Evolutionary conservation across 2,113 vertebrate genomes (phyloP), one percentile per base, ranked within the genome.

Genomic region (Sander vitreus): DNA sequence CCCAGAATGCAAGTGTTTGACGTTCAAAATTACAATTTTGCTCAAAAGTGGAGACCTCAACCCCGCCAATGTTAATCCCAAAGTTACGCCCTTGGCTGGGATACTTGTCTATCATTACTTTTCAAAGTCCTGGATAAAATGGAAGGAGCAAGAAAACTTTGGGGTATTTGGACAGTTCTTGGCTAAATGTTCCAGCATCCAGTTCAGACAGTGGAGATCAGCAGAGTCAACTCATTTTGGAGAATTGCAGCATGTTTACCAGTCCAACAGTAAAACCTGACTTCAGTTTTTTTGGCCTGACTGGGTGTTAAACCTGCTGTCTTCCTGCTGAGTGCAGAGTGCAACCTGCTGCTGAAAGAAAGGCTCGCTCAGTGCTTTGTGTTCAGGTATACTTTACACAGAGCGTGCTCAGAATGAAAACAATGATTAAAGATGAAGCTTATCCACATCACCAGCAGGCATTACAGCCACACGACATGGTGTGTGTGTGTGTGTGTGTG

Each of bases 371-470:
- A 63, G 85, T 23, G 23, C 73, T 88, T 70, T 80, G 86, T 73
- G 68, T 23, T 77, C 72, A 83, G 81, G 86, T 88, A 71, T 80
- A 33, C 75, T 67, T 83, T 86, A 84, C 80, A 81, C 76, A 58
- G 75, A 81, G 74, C 43, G 59, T 82, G 86, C 67, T 80, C 84
- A 25, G 87, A 89, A 83, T 73, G 71, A 87, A 83, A 89, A 83
- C 76, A 75, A 30, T 62, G 70, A 87, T 83, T 83, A 70, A 58
- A 85, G 83, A 78, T 85, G 80, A 79, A 45, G 77, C 63, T 84
- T 77, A 87, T 91, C 85, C 83, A 65, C 66, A 27, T 13, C 59
- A 78, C 30, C 81, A 75, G 60, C 78, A 7, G 25, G 57, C 53
- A 51, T 70, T 68, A 70, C 60, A 36, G 65, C 57, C 73, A 72